Percentiles rank a stretch among this genome's conserved stretches.
phyloP scores from a whole-genome alignment of 2,113 vertebrate species.

The Chitala chitala region DNA sequence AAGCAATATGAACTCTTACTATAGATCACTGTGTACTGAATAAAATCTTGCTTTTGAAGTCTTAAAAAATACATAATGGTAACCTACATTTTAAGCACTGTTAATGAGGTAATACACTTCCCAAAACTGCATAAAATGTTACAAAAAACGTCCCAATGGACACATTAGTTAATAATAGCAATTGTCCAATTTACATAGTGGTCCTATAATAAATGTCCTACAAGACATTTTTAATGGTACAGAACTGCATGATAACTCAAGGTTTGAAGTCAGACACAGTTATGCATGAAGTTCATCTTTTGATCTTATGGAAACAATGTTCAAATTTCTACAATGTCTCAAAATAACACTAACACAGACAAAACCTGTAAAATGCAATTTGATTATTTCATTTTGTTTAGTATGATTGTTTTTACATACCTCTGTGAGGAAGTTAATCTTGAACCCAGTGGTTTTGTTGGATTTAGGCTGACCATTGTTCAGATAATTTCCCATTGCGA shows the following conservation, averaged over 20 bases:
- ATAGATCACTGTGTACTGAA: not conserved
- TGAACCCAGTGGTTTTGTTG: slow-evolving; percentile 88
- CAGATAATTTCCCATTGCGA: slow-evolving; percentile 98
- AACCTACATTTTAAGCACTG: slow-evolving; percentile 14
- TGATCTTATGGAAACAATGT: not conserved
- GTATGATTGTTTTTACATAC: slow-evolving; percentile 46
- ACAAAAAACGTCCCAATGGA: slow-evolving; percentile 15
- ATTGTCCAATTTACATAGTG: slow-evolving; percentile 8
- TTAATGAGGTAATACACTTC: slow-evolving; percentile 9
- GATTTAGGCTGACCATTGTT: slow-evolving; percentile 93
- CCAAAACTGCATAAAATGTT: slow-evolving; percentile 17
- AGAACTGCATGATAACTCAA: not conserved
- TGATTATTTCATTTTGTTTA: not conserved
- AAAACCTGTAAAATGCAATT: no score
- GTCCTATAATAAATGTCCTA: slow-evolving; percentile 20
- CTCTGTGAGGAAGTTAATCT: slow-evolving; percentile 97
- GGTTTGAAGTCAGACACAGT: not conserved
- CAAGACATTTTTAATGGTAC: slow-evolving; percentile 12
- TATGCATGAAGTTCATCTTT: not conserved
- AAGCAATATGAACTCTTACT: no score
- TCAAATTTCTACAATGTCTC: no score
- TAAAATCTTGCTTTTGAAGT: not conserved
- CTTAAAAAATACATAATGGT: not conserved
- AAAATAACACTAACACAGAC: no score
- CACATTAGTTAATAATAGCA: slow-evolving; percentile 13